Evolutionary conservation across 2,888 invertebrate genomes (phyloP).

Genomic region (Sipunculus nudus): DNA sequence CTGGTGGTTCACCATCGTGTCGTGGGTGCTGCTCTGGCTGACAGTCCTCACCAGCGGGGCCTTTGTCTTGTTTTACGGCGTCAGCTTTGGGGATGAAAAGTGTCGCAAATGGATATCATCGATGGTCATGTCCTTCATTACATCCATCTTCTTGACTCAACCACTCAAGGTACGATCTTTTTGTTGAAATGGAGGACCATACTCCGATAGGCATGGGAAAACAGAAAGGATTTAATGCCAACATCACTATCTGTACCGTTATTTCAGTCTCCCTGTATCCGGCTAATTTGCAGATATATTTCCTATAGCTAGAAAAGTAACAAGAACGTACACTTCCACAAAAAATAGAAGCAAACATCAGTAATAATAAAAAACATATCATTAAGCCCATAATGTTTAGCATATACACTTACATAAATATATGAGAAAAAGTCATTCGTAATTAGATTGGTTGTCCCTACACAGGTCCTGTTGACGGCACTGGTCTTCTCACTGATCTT

Average conservation of each 20-base stretch:
- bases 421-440: background rate
- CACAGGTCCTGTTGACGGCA: conserved; percentile 65
- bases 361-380: too few relatives aligned
- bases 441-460: background rate
- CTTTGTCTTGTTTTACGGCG: conserved; percentile 68
- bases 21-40: conserved; percentile 66
- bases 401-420: background rate
- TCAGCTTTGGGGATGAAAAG: conserved; percentile 68
- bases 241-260: too few relatives aligned
- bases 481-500: conserved; percentile 62
- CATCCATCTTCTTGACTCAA: conserved; percentile 68
- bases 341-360: too few relatives aligned
- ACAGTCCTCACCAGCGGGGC: conserved; percentile 62
- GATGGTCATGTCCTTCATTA: conserved; percentile 67
- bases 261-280: too few relatives aligned
- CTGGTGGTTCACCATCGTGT: conserved; percentile 64
- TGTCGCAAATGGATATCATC: conserved; percentile 69
- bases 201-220: too few relatives aligned
- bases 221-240: too few relatives aligned
- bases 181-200: too few relatives aligned
- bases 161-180: conserved; percentile 66
- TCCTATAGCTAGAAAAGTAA: too few relatives aligned
- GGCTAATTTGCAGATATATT: too few relatives aligned
- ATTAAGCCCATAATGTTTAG: background rate
- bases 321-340: too few relatives aligned